A percentile compares a stretch with the other conserved stretches of the same genome.
Conservation (phyloP, 2,113 vertebrate genomes). For the Chlorodrepanis virens region DNA sequence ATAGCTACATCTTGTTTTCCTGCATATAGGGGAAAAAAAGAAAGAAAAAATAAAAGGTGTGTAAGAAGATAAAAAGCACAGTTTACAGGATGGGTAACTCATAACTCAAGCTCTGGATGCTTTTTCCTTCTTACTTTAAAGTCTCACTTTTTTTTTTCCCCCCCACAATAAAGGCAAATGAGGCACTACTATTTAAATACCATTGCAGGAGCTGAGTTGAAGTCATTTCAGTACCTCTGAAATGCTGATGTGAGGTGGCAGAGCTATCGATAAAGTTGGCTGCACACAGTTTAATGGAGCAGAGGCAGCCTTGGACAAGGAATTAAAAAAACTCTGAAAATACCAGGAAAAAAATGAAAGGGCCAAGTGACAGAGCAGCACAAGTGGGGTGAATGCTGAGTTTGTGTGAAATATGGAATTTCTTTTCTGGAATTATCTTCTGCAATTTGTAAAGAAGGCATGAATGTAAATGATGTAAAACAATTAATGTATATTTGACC, state of each 20-base stretch:
- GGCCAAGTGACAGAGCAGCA: neutral
- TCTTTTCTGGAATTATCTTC: neutral
- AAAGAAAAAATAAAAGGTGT: fast-evolving
- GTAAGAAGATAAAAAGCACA: neutral
- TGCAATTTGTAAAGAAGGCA: neutral
- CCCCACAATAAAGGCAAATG: neutral
- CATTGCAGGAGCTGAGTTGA: neutral
- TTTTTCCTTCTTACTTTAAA: neutral
- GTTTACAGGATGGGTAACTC: neutral
- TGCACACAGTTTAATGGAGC: neutral
- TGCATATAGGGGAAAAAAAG: neutral
- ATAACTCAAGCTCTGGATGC: neutral
- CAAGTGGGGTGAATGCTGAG: neutral
- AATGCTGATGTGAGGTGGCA: neutral
- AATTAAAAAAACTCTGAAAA: neutral
- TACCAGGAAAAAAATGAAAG: neutral
- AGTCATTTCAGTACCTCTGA: neutral
- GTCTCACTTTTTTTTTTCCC: neutral
- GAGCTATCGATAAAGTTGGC: neutral
- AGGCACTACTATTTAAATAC: neutral
- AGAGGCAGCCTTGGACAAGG: neutral
- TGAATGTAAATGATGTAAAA: neutral
- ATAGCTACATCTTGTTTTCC: neutral
- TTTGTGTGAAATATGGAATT: neutral
- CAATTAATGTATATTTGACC: neutral